Evolutionary conservation across 2,888 invertebrate species (phyloP).

Genomic region (Siphonodentalium dalli): DNA sequence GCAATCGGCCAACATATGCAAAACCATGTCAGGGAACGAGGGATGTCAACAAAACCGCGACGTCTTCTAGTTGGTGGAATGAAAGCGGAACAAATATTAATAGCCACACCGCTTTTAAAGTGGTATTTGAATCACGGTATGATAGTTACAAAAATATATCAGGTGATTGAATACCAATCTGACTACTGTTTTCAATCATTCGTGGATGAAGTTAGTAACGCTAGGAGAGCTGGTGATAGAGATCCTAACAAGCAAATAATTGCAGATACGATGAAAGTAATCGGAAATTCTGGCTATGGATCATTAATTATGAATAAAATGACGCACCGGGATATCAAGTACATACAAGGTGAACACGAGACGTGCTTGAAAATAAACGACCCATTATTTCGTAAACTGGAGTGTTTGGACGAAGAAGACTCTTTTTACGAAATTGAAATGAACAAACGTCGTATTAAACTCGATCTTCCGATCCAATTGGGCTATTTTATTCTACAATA

Average conservation of each 20-base stretch:
- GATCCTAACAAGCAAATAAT: conserved; percentile 13
- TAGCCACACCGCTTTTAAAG: conserved; percentile 10
- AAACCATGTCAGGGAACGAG: too few species aligned
- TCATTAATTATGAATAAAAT: conserved; percentile 31
- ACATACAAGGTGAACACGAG: conserved; percentile 23
- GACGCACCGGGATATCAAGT: conserved; percentile 18
- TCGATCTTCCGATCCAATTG: too few species aligned
- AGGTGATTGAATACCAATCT: conserved; percentile 19
- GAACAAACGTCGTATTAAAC: too few species aligned
- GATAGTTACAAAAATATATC: conserved; percentile 8
- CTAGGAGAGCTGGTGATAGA: conserved; percentile 9
- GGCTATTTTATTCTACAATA: too few species aligned
- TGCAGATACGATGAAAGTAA: conserved; percentile 24
- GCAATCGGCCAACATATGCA: too few species aligned
- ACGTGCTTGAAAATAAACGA: too few species aligned
- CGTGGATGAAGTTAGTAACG: conserved; percentile 3
- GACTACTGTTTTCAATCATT: conserved; percentile 10
- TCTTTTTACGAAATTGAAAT: too few species aligned
- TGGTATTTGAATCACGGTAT: conserved; percentile 14
- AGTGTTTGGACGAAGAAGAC: too few species aligned
- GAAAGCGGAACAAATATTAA: conserved; percentile 2
- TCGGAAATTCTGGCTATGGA: conserved; percentile 27
- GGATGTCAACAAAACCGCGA: conserved; percentile 1
- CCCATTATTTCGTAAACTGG: too few species aligned
- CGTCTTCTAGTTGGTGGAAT: conserved; percentile 12